Conservation (phyloP, 2,113 vertebrate species). For the Romanogobio albipinnatus region DNA sequence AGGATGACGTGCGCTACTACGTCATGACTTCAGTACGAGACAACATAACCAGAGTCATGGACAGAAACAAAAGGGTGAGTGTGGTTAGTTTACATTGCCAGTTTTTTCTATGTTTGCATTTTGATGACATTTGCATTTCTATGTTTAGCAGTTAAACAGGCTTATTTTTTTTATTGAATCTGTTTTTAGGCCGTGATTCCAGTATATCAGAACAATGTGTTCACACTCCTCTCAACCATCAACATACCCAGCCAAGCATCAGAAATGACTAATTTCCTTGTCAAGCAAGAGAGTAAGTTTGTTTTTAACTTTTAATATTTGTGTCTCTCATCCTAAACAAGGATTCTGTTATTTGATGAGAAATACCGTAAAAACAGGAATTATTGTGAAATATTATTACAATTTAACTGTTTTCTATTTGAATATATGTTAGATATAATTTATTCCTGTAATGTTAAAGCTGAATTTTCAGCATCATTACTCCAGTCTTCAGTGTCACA, state of each 20-base stretch:
- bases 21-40: conserved; percentile 78
- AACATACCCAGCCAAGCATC: conserved; percentile 79
- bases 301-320: no score
- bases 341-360: no score
- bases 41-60: conserved; percentile 73
- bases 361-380: no score
- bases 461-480: no score
- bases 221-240: conserved; percentile 83
- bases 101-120: neutral
- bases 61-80: conserved; percentile 79
- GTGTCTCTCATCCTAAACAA: no score
- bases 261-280: conserved; percentile 78
- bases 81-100: neutral
- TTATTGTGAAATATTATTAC: no score
- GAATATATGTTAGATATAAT: no score
- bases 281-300: conserved; percentile 81
- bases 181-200: conserved; percentile 64
- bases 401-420: no score
- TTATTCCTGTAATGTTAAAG: no score
- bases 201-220: conserved; percentile 83
- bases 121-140: neutral
- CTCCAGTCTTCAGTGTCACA: no score
- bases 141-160: neutral
- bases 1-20: conserved; percentile 88
- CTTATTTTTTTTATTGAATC: neutral